Base-by-base conservation (phyloP, 2,888 invertebrate genomes). In the Torymus auratus region DNA sequence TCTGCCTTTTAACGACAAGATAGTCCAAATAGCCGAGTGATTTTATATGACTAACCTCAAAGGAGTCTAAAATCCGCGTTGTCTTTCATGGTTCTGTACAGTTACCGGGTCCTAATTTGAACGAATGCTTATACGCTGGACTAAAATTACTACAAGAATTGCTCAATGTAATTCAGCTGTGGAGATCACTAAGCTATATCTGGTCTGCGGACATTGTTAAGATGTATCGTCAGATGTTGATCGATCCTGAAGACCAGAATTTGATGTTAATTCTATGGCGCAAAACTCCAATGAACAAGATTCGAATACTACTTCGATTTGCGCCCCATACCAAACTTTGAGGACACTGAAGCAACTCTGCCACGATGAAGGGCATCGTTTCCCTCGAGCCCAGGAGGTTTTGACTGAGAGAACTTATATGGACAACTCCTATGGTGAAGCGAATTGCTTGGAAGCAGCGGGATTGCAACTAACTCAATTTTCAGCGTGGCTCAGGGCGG, bases 221-320 rank as follows among this genome's bases (percentile, higher is more conserved):
- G 15, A 80, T 80, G 75, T 80, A 75, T 65, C n/a, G 65, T 1
- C 67, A 80, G 65, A 71, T 75, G n/a, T 56, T 78, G 3, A 60
- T 78, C n/a, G 13, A 28, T 50, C 61, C 58, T 11, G 61, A 58
- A 15, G 70, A 80, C 58, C 41, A 62, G 12, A 50, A 20, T 5
- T 71, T 58, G 28, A 67, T 76, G 60, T 60, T 61, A 15, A 67
- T 76, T 60, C 53, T 76, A 10, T 81, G 72, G 72, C 72, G 75
- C 2, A 20, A 20, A 20, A 20, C 20, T 20, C 20, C 20, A 20
- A 20, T 20, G 20, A 14, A 62, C 4, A 41, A 28, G 4, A 20
- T 80, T n/a, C 2, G 17, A 5, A 14, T 58, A 2, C 60, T 23
- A 20, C 20, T 80, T 2, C 62, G 55, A 0, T 68, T 0, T 62